Evolutionary conservation across 2,797 vertebrate genomes (phyloP), one percentile per base, ranked within the genome.

Genomic region (Oreochromis mossambicus): DNA sequence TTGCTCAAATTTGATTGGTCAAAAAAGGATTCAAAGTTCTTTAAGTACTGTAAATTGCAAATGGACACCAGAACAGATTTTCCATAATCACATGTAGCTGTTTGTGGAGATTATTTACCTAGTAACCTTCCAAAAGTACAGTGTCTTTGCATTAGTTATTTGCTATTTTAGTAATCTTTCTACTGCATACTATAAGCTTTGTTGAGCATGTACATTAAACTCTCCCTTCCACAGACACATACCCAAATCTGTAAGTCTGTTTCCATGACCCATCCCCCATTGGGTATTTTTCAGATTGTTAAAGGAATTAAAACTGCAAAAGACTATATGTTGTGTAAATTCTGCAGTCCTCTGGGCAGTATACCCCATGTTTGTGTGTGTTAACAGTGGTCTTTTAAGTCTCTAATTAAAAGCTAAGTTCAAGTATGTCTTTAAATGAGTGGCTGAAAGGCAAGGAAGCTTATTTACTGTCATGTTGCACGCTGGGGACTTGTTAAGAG

Each of bases 401-500:
- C 50, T 82, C 17, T 87, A 88, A 91, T 91, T 91, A 86, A 90
- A 86, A 82, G 79, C 26, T 55, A 81, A 89, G 83, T 83, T 80
- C 56, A 63, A 36, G 54, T 78, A 90, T 80, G 55, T 89, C 80
- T 86, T 83, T 91, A 88, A 89, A 68, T 87, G 79, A 86, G 83
- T 78, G 43, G 80, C 84, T 93, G 84, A 89, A 91, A 91, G 87
- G 86, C 15, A 8, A 70, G 73, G 81, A 55, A 58, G 46, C 54
- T 80, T 88, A 91, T 92, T 93, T 88, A 87, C 88, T 78, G 36
- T 82, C 32, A n/a, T 78, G 80, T 50, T 55, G 51, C 83, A 85
- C 24, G 75, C 52, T 87, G 78, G 89, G 81, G 86, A 91, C 87
- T 86, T 91, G 89, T 92, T 93, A 88, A 92, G 91, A 91, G 89